Percentiles rank a stretch among this genome's conserved stretches.
Evolutionary conservation across 2,113 vertebrate genomes (phyloP).

Genomic region (Bucco capensis): DNA sequence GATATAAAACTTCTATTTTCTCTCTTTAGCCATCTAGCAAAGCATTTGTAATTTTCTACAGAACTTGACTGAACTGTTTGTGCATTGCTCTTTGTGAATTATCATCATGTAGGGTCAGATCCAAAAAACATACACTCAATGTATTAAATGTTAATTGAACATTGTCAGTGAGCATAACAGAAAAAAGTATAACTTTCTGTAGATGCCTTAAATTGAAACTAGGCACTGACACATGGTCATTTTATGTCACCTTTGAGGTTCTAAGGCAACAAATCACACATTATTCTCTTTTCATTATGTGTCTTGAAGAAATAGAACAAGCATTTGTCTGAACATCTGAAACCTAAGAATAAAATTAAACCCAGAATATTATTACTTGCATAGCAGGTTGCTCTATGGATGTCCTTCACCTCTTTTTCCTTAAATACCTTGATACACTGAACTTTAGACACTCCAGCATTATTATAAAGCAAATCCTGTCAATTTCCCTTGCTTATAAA

Average conservation of each 20-base stretch:
- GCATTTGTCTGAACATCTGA: not conserved
- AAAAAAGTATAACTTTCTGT: not conserved
- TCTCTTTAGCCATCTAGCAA: not conserved
- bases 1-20: too few species aligned
- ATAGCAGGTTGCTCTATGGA: not conserved
- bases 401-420: not conserved
- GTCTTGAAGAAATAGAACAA: not conserved
- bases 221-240: not conserved
- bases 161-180: not conserved
- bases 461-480: not conserved
- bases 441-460: not conserved
- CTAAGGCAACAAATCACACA: not conserved
- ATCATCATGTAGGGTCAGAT: not conserved
- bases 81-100: not conserved
- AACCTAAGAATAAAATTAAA: not conserved
- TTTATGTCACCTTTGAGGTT: not conserved
- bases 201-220: not conserved
- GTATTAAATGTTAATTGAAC: not conserved
- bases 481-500: not conserved
- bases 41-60: not conserved
- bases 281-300: not conserved
- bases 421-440: not conserved
- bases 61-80: not conserved
- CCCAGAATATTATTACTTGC: not conserved
- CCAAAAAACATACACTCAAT: not conserved